Evolutionary conservation across 2,888 invertebrate genomes (phyloP).

Genomic region (Netelia melanura): DNA sequence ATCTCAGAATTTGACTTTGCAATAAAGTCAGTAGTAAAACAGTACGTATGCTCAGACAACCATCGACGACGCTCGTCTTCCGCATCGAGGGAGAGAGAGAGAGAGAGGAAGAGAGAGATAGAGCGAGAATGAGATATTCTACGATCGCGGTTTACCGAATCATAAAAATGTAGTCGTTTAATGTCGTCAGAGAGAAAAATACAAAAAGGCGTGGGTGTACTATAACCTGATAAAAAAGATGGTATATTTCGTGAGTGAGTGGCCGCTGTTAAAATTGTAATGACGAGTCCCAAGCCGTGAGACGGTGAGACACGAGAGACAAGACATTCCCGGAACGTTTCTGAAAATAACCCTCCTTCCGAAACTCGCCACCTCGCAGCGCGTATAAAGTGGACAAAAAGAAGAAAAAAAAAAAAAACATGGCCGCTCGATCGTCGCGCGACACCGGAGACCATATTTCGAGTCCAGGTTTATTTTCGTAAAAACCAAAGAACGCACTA

Average conservation of each 20-base stretch:
- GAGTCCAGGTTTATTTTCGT: constrained; percentile 27
- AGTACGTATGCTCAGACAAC: constrained; percentile 38
- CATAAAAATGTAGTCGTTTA: constrained; percentile 33
- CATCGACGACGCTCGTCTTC: neutral
- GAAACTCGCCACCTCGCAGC: constrained; percentile 37
- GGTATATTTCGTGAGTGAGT: constrained; percentile 11
- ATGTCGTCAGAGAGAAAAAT: constrained; percentile 20
- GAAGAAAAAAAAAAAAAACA: constrained; percentile 28
- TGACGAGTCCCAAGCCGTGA: constrained; percentile 41
- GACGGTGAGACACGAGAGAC: constrained; percentile 23
- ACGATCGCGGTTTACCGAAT: constrained; percentile 18
- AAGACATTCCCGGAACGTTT: constrained; percentile 55
- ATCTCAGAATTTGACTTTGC: constrained; percentile 14
- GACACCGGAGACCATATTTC: constrained; percentile 23
- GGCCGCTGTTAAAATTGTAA: constrained; percentile 40
- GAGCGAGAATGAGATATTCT: neutral
- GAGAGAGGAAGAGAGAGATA: neutral
- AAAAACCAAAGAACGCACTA: neutral
- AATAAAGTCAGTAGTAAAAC: constrained; percentile 44
- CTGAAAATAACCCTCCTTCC: constrained; percentile 62
- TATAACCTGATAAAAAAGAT: constrained; percentile 17
- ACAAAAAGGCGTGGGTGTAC: constrained; percentile 4
- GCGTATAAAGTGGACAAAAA: constrained; percentile 53
- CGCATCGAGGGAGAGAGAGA: neutral
- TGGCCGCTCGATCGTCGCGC: neutral